Evolutionary conservation across 2,797 vertebrate genomes (phyloP).

Genomic region (Melanotaenia pygmaea): DNA sequence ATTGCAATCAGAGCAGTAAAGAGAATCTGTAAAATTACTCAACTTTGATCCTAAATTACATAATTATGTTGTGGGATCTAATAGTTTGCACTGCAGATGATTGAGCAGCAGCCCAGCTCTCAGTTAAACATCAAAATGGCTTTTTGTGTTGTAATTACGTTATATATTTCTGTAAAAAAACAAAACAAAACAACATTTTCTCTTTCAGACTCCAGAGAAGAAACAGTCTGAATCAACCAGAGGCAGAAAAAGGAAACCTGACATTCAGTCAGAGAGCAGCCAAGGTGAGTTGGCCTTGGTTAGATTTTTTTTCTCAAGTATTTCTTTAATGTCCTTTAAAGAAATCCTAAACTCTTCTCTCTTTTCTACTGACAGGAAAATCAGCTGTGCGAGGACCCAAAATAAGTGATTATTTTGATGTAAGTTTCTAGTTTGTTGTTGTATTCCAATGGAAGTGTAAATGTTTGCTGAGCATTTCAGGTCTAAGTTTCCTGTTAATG

Average conservation of each 20-base stretch:
- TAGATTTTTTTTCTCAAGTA: conserved; percentile 7
- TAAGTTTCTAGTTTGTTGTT: conserved; percentile 76
- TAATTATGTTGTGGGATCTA: conserved; percentile 1
- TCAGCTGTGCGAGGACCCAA: conserved; percentile 93
- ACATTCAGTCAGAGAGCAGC: conserved; percentile 96
- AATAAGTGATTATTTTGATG: conserved; percentile 99
- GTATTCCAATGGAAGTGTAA: background rate
- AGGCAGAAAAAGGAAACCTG: conserved; percentile 97
- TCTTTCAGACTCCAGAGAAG: conserved; percentile 94
- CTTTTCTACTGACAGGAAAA: conserved; percentile 86
- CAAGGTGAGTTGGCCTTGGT: conserved; percentile 84
- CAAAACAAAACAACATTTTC: background rate
- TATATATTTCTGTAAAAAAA: background rate
- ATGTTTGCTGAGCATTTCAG: conserved; percentile 9
- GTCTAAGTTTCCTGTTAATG: conserved; percentile 14
- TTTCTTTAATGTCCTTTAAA: conserved; percentile 16
- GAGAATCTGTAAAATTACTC: background rate
- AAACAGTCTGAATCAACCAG: conserved; percentile 94
- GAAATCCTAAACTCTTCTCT: conserved; percentile 19
- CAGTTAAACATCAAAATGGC: background rate
- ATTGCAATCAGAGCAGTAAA: background rate
- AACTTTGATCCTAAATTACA: background rate
- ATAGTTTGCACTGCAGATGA: background rate
- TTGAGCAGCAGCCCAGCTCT: background rate
- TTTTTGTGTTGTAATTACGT: conserved; percentile 4